Evolutionary conservation across 2,797 vertebrate genomes (phyloP).

Genomic region (Megaceryle alcyon): DNA sequence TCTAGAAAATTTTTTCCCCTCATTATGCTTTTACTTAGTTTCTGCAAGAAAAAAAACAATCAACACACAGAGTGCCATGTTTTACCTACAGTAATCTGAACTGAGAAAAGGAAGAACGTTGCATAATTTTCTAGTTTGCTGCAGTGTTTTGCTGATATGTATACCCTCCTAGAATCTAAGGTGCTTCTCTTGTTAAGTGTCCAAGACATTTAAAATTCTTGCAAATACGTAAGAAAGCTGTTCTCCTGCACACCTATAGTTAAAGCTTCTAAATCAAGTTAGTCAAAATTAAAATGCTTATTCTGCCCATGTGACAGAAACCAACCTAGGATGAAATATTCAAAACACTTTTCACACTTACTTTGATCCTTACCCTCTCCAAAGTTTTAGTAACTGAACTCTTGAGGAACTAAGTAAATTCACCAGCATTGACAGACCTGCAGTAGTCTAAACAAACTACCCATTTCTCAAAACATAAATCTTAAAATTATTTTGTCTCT

Average conservation of each 20-base stretch:
- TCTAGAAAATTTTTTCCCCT: neutral
- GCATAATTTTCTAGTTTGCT: neutral
- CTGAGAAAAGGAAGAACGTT: neutral
- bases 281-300: conserved; percentile 70
- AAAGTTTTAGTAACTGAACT: conserved; percentile 7
- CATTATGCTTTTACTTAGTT: neutral
- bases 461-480: neutral
- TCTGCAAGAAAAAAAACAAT: neutral
- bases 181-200: neutral
- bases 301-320: conserved; percentile 37
- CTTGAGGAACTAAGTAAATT: conserved; percentile 42
- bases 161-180: neutral
- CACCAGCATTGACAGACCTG: conserved; percentile 34
- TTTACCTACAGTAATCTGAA: neutral
- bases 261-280: neutral
- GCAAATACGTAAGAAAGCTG: neutral
- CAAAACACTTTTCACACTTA: neutral
- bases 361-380: neutral
- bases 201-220: conserved; percentile 4
- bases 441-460: neutral
- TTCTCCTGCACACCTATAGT: neutral
- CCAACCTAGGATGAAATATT: neutral
- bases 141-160: neutral
- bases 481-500: neutral
- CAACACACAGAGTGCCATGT: neutral